These are phyloP conservation scores for Trematomus loennbergii DNA, from an alignment of 2,113 vertebrate species.

Conservation along the genomic window DNA sequence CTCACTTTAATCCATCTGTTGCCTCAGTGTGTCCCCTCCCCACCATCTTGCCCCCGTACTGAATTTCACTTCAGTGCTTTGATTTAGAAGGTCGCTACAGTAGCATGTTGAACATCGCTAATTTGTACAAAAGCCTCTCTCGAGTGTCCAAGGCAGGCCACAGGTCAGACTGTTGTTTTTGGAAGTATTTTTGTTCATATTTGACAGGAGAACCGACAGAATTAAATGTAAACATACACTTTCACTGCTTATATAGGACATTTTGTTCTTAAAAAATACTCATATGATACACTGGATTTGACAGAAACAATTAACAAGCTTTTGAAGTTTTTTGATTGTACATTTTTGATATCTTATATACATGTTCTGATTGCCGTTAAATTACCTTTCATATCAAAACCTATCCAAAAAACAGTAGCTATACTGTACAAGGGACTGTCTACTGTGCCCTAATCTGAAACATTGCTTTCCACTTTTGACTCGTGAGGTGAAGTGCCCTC, in stretches of 20 bases:
- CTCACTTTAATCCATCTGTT: conserved; percentile 76
- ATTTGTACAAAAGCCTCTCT: conserved; percentile 18
- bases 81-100: conserved; percentile 36
- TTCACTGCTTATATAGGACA: conserved; percentile 32
- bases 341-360: conserved; percentile 51
- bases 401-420: conserved; percentile 29
- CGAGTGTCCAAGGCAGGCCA: background rate
- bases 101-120: conserved; percentile 20
- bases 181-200: conserved; percentile 1
- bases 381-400: conserved; percentile 57
- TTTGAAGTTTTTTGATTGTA: conserved; percentile 24
- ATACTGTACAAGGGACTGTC: conserved; percentile 35
- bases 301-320: conserved; percentile 51
- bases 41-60: conserved; percentile 40
- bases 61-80: conserved; percentile 50
- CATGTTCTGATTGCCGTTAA: conserved; percentile 46
- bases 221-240: conserved; percentile 58
- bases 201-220: conserved; percentile 4
- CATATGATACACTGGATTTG: conserved; percentile 49
- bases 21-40: conserved; percentile 30
- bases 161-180: conserved; percentile 2
- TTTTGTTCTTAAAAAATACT: conserved; percentile 68
- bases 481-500: conserved; percentile 21
- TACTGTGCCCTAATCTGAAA: conserved; percentile 38
- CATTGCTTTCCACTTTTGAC: conserved; percentile 1